Percentiles rank a stretch among this genome's conserved stretches.
These are phyloP conservation scores for Pyxicephalus adspersus DNA, from an alignment of 2,113 vertebrate genomes.

Conservation along the genomic window DNA sequence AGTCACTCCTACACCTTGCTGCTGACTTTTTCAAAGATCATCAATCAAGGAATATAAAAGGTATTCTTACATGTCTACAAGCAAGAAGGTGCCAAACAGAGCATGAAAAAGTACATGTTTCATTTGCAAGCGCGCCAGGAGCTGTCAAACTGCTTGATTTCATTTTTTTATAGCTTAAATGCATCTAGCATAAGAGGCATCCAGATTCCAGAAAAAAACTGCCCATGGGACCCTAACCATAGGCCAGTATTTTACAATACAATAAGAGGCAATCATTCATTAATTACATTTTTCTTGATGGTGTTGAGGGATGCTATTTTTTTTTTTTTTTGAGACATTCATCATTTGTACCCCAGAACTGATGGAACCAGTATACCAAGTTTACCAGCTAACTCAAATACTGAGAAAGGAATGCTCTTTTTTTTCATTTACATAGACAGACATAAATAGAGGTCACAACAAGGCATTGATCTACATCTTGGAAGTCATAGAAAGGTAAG, in stretches of 20 bases:
- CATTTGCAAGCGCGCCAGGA: conserved; percentile 36
- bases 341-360: no score
- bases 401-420: no score
- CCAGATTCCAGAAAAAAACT: conserved; percentile 9
- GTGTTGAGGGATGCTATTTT: no score
- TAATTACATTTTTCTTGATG: no score
- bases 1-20: conserved; percentile 28
- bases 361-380: no score
- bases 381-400: no score
- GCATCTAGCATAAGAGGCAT: conserved; percentile 25
- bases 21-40: conserved; percentile 24
- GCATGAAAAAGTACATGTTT: conserved; percentile 49
- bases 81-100: conserved; percentile 34
- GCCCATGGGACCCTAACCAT: not conserved
- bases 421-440: no score
- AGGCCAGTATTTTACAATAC: not conserved
- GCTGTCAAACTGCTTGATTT: conserved; percentile 45
- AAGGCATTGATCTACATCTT: no score
- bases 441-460: no score
- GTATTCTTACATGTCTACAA: conserved; percentile 27
- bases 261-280: no score
- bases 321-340: no score
- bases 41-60: conserved; percentile 41
- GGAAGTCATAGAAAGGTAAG: no score
- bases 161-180: conserved; percentile 5